Evolutionary conservation across 2,113 vertebrate species (phyloP).

Genomic region (Rousettus leschenaultii): DNA sequence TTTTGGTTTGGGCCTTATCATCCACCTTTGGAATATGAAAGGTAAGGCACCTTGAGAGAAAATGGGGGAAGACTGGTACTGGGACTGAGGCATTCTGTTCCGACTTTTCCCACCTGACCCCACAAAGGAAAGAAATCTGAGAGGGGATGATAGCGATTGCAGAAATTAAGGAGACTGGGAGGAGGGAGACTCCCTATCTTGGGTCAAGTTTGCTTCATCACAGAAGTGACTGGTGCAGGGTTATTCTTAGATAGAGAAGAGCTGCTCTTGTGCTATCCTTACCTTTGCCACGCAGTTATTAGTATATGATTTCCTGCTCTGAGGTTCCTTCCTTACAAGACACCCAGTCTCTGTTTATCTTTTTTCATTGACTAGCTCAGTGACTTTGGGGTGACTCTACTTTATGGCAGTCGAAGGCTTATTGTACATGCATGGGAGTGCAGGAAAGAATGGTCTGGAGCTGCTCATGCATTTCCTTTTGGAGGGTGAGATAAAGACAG

Average conservation of each 20-base stretch:
- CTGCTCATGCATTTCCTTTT: background rate
- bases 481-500: background rate
- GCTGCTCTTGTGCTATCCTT: background rate
- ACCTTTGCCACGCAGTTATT: background rate
- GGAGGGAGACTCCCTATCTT: accelerated
- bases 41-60: background rate
- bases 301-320: background rate
- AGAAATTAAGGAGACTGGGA: background rate
- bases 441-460: background rate
- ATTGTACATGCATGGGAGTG: background rate
- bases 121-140: background rate
- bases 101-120: background rate
- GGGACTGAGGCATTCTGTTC: background rate
- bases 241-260: background rate
- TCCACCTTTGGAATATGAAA: background rate
- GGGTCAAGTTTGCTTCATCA: background rate
- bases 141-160: background rate
- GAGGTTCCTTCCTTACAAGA: background rate
- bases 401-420: background rate
- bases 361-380: background rate
- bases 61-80: background rate
- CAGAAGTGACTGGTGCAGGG: background rate
- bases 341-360: background rate
- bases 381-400: background rate
- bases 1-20: background rate